These are phyloP conservation scores for Nibea albiflora DNA, from an alignment of 2,113 vertebrate species.

Conservation along the genomic window DNA sequence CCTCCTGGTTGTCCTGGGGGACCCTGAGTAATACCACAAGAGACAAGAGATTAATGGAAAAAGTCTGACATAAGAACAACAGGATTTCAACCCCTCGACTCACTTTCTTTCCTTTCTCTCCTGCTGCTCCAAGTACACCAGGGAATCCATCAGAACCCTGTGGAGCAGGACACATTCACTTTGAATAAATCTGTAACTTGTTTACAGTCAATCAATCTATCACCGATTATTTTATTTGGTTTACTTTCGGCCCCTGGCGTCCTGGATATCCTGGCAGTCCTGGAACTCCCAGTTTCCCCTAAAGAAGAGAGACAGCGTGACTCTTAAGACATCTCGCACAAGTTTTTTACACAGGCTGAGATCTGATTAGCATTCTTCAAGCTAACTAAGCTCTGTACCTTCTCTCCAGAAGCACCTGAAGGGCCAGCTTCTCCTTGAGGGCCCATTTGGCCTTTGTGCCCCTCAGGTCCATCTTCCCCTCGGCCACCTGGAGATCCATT, in stretches of 20 bases:
- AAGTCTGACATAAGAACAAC: background rate
- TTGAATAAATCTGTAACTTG: background rate
- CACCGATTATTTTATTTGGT: background rate
- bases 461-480: conserved; percentile 96
- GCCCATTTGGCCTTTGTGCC: conserved; percentile 92
- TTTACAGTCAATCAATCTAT: background rate
- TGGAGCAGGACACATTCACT: conserved; percentile 49
- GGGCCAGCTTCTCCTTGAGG: conserved; percentile 90
- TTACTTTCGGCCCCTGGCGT: conserved; percentile 93
- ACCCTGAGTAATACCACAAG: conserved; percentile 83
- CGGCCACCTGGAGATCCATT: conserved; percentile 87
- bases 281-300: conserved; percentile 97
- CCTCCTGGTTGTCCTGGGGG: conserved; percentile 91
- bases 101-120: conserved; percentile 96
- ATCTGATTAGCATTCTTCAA: background rate
- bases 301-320: conserved; percentile 16
- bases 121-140: conserved; percentile 87
- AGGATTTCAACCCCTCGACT: conserved; percentile 41
- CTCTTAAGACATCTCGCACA: background rate
- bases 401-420: conserved; percentile 90
- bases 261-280: conserved; percentile 95
- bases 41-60: background rate
- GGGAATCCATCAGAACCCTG: conserved; percentile 93
- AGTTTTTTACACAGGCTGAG: background rate
- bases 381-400: conserved; percentile 80